Percentiles rank a stretch among this genome's conserved stretches.
Conservation (phyloP, 2,888 invertebrate species). For the Melieria picta region DNA sequence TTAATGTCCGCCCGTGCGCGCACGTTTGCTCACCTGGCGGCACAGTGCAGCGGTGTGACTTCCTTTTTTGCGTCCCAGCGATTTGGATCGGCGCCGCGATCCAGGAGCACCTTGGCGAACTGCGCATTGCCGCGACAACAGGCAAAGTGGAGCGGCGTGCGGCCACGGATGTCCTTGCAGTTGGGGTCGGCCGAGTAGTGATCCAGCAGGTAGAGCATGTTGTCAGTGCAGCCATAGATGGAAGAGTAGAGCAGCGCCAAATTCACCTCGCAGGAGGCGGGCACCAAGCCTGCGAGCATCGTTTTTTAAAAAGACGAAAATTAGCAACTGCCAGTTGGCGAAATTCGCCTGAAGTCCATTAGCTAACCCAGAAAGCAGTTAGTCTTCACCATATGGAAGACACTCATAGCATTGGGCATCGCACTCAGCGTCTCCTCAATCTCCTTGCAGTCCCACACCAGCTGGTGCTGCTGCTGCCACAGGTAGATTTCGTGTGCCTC, state of each 20-base stretch:
- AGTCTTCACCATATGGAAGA: conserved; percentile 57
- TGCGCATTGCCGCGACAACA: conserved; percentile 79
- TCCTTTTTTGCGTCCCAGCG: conserved; percentile 77
- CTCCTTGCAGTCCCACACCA: conserved; percentile 61
- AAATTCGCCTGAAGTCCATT: conserved; percentile 6
- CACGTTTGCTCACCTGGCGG: conserved; percentile 70
- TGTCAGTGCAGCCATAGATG: conserved; percentile 58
- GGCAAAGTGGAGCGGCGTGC: conserved; percentile 81
- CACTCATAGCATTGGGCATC: conserved; percentile 51
- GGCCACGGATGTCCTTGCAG: conserved; percentile 74
- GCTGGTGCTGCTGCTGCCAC: conserved; percentile 58
- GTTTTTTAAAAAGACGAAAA: neutral
- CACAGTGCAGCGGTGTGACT: conserved; percentile 81
- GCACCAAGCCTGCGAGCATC: conserved; percentile 48
- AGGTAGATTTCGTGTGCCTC: conserved; percentile 60
- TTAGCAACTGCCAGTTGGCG: neutral
- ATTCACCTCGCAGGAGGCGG: conserved; percentile 59
- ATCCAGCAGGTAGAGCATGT: conserved; percentile 54
- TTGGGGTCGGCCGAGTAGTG: conserved; percentile 70
- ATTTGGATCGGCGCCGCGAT: conserved; percentile 75
- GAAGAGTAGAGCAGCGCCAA: conserved; percentile 60
- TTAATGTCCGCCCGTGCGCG: neutral
- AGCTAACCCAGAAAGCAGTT: conserved; percentile 54
- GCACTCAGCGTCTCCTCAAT: conserved; percentile 57
- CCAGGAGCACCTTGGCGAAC: conserved; percentile 76